phyloP scores from a whole-genome alignment of 2,113 vertebrate species.

The Paradoxurus hermaphroditus region DNA sequence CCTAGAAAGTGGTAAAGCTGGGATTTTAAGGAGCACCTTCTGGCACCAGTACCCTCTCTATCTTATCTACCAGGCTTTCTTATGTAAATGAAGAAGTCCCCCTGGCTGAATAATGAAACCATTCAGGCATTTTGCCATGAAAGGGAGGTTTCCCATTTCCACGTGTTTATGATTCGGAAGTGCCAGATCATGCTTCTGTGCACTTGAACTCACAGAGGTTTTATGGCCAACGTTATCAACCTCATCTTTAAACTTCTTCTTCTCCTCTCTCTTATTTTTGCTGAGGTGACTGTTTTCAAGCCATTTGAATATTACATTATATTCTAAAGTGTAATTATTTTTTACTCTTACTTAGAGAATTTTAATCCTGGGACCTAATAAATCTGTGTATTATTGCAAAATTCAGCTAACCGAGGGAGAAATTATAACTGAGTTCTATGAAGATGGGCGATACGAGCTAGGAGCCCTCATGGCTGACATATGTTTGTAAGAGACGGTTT shows the following conservation, averaged over 20 bases:
- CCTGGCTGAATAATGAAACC: not conserved
- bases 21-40: not conserved
- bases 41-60: not conserved
- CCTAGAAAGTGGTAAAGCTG: not conserved
- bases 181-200: not conserved
- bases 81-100: not conserved
- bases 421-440: slow-evolving; percentile 18
- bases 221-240: not conserved
- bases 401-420: slow-evolving; percentile 54
- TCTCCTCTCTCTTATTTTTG: slow-evolving; percentile 23
- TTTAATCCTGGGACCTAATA: slow-evolving; percentile 66
- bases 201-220: not conserved
- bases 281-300: slow-evolving; percentile 59
- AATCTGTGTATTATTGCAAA: slow-evolving; percentile 58
- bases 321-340: slow-evolving; percentile 50
- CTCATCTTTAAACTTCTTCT: not conserved
- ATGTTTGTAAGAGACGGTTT: slow-evolving; percentile 42
- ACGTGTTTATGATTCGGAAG: not conserved
- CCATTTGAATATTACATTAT: slow-evolving; percentile 54
- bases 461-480: slow-evolving; percentile 20
- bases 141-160: not conserved
- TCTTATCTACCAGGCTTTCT: not conserved
- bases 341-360: slow-evolving; percentile 50
- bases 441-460: slow-evolving; percentile 32
- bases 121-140: not conserved